phyloP scores from a whole-genome alignment of 2,888 invertebrate genomes.

The Thymelicus sylvestris region DNA sequence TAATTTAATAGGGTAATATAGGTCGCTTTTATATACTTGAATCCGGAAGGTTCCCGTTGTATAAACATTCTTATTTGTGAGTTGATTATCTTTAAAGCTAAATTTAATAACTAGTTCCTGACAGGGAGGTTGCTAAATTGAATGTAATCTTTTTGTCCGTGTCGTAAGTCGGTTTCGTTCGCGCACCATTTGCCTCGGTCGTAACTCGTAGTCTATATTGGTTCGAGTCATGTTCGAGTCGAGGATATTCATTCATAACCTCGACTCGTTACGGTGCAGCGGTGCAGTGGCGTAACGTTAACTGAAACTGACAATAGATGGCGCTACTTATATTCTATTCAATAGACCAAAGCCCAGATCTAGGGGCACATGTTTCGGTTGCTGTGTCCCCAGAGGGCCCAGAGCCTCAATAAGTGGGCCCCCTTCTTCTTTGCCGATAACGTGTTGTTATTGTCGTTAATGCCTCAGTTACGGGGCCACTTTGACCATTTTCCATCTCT shows the following conservation, averaged over 20 bases:
- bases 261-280: slow-evolving; percentile 17
- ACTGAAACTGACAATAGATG: slow-evolving; percentile 21
- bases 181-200: slow-evolving; percentile 66
- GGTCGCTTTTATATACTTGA: slow-evolving; percentile 68
- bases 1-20: slow-evolving; percentile 77
- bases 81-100: slow-evolving; percentile 47
- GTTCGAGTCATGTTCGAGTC: slow-evolving; percentile 49
- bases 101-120: slow-evolving; percentile 58
- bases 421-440: no score
- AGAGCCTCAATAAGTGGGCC: no score
- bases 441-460: no score
- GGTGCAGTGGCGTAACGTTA: slow-evolving; percentile 3
- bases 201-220: slow-evolving; percentile 44
- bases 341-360: no score
- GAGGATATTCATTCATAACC: slow-evolving; percentile 11
- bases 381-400: no score
- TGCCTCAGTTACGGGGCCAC: no score
- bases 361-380: no score
- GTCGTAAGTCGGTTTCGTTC: slow-evolving; percentile 55
- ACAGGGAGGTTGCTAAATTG: slow-evolving; percentile 46
- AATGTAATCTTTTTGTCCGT: slow-evolving; percentile 50
- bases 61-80: slow-evolving; percentile 53
- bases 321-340: background rate
- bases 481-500: no score
- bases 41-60: slow-evolving; percentile 47